phyloP scores from a whole-genome alignment of 2,113 vertebrate species.

The Syngnathus typhle region DNA sequence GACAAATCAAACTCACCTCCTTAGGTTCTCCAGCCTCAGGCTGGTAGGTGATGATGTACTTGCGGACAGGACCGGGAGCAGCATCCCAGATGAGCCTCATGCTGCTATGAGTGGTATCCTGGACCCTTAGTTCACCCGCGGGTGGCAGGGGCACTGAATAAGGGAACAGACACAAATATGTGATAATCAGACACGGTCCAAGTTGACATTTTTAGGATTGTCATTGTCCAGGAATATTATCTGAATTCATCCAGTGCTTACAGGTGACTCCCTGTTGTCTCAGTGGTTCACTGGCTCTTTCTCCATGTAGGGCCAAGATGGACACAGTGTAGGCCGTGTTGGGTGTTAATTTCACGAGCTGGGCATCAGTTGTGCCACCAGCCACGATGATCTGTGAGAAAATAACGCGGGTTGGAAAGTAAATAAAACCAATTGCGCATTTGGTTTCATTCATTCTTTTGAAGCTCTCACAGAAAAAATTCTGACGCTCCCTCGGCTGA shows the following conservation, averaged over 20 bases:
- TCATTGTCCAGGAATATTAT: background rate
- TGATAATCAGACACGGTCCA: background rate
- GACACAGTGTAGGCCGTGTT: conserved; percentile 84
- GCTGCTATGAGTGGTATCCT: conserved; percentile 87
- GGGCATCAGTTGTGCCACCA: conserved; percentile 75
- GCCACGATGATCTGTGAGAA: conserved; percentile 77
- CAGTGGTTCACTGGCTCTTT: conserved; percentile 80
- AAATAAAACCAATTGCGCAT: background rate
- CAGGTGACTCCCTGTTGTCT: conserved; percentile 84
- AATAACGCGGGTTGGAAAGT: conserved; percentile 27
- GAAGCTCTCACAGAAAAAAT: conserved; percentile 47
- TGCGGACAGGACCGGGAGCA: conserved; percentile 80
- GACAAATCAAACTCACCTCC: conserved; percentile 72
- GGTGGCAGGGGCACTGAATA: conserved; percentile 80
- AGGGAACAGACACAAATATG: background rate
- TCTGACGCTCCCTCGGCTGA: conserved; percentile 37
- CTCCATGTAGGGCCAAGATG: conserved; percentile 75
- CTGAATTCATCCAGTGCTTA: conserved; percentile 60
- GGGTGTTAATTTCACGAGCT: conserved; percentile 80
- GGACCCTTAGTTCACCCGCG: conserved; percentile 75
- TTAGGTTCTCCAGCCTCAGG: conserved; percentile 76
- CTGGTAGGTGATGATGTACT: conserved; percentile 86
- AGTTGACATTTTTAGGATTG: background rate
- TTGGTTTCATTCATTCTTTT: background rate
- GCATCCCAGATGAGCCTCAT: conserved; percentile 86